phyloP scores from a whole-genome alignment of 2,888 invertebrate genomes.

The Volucella inanis region DNA sequence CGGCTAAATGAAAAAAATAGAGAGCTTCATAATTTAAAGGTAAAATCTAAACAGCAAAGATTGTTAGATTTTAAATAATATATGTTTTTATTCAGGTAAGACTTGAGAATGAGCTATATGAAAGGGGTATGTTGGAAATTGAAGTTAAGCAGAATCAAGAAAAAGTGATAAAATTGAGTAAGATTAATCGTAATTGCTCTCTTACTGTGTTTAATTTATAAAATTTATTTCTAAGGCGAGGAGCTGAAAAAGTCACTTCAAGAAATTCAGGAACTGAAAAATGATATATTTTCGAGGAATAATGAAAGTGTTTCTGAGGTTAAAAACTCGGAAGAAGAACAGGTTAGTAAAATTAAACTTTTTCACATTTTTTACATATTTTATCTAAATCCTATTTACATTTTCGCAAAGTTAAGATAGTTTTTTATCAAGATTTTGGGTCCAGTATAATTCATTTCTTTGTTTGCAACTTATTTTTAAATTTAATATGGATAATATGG shows the following conservation, averaged over 20 bases:
- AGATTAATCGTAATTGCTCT: conserved; percentile 24
- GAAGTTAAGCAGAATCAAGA: conserved; percentile 79
- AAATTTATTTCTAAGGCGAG: conserved; percentile 66
- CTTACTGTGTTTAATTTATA: neutral
- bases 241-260: conserved; percentile 76
- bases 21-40: conserved; percentile 79
- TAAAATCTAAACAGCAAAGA: conserved; percentile 55
- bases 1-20: conserved; percentile 80
- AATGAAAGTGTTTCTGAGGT: conserved; percentile 74
- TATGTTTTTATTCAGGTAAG: conserved; percentile 76
- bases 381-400: no score
- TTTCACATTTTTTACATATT: no score
- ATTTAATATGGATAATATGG: no score
- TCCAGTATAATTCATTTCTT: no score
- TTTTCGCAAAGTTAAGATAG: no score
- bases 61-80: neutral
- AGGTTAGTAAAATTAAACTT: conserved; percentile 64
- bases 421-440: no score
- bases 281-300: conserved; percentile 75
- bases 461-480: no score
- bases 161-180: conserved; percentile 78
- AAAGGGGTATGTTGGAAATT: conserved; percentile 79
- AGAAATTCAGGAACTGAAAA: conserved; percentile 77
- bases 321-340: conserved; percentile 74
- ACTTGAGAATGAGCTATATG: conserved; percentile 81